These are phyloP conservation scores for Brachyistius frenatus DNA, from an alignment of 2,113 vertebrate genomes.

Conservation along the genomic window DNA sequence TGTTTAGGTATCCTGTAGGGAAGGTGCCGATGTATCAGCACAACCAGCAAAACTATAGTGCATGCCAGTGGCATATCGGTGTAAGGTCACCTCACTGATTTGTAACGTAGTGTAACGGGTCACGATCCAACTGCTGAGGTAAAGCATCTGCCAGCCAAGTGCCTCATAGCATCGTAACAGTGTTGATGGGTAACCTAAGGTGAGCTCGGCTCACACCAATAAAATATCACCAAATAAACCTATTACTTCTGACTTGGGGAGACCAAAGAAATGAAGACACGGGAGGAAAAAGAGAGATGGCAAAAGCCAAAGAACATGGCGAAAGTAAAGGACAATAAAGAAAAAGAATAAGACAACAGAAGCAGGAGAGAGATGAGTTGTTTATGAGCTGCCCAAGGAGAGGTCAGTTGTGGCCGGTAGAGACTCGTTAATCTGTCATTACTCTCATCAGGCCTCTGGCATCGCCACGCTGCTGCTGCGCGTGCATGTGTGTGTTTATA, in stretches of 20 bases:
- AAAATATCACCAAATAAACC: conserved; percentile 43
- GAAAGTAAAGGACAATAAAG: conserved; percentile 21
- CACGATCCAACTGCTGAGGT: background rate
- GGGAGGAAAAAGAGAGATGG: conserved; percentile 5
- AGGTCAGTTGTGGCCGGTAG: conserved; percentile 75
- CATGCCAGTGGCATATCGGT: background rate
- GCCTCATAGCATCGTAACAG: conserved; percentile 12
- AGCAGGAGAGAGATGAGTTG: conserved; percentile 53
- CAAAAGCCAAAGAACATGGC: conserved; percentile 22
- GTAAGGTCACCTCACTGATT: conserved; percentile 1
- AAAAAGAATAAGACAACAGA: conserved; percentile 10
- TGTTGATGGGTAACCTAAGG: conserved; percentile 27
- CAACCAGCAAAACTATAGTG: conserved; percentile 2
- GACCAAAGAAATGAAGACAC: conserved; percentile 23
- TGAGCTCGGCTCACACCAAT: conserved; percentile 30
- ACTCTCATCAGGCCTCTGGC: conserved; percentile 78
- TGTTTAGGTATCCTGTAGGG: background rate
- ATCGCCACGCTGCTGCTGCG: conserved; percentile 34
- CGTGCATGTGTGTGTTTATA: conserved; percentile 42
- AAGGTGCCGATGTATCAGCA: conserved; percentile 1
- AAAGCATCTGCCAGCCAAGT: conserved; percentile 4
- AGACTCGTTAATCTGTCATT: conserved; percentile 79
- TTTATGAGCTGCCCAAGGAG: conserved; percentile 71
- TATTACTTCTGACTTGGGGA: conserved; percentile 45
- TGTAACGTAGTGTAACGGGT: conserved; percentile 35